Conservation (phyloP, 2,888 invertebrate species). For the Coleophora flavipennella region DNA sequence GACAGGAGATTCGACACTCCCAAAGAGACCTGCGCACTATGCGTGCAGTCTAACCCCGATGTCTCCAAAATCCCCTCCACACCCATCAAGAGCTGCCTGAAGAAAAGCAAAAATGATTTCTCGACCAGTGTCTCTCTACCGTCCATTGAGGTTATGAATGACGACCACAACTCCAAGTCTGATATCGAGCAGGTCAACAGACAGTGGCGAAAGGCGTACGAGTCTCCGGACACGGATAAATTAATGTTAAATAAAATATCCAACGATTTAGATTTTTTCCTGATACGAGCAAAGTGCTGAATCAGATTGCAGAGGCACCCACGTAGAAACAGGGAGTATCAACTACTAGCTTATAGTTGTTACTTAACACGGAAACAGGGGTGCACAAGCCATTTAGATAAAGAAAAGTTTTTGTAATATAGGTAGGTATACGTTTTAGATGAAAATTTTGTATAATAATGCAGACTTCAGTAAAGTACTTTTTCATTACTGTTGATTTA, state of each 20-base stretch:
- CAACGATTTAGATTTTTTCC: constrained; percentile 85
- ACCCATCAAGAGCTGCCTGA: constrained; percentile 62
- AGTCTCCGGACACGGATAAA: constrained; percentile 64
- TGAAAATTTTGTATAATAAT: no score
- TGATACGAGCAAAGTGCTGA: constrained; percentile 46
- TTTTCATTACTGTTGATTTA: no score
- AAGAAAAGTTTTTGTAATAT: no score
- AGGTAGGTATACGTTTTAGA: no score
- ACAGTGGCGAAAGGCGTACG: constrained; percentile 52
- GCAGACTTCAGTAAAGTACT: no score
- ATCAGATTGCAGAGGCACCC: constrained; percentile 54
- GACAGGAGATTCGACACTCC: constrained; percentile 41
- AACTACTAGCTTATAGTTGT: neutral
- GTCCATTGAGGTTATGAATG: constrained; percentile 40
- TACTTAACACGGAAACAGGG: no score
- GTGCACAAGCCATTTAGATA: no score
- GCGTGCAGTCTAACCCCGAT: constrained; percentile 55
- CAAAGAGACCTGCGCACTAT: constrained; percentile 51
- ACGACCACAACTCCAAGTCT: constrained; percentile 35
- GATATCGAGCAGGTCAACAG: constrained; percentile 52
- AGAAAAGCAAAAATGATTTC: constrained; percentile 42
- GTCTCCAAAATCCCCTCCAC: constrained; percentile 49
- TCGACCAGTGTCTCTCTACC: constrained; percentile 49
- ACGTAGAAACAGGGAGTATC: constrained; percentile 31
- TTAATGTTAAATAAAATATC: constrained; percentile 87